Base-by-base conservation (phyloP, 2,888 invertebrate genomes). In the Monopis laevigella region DNA sequence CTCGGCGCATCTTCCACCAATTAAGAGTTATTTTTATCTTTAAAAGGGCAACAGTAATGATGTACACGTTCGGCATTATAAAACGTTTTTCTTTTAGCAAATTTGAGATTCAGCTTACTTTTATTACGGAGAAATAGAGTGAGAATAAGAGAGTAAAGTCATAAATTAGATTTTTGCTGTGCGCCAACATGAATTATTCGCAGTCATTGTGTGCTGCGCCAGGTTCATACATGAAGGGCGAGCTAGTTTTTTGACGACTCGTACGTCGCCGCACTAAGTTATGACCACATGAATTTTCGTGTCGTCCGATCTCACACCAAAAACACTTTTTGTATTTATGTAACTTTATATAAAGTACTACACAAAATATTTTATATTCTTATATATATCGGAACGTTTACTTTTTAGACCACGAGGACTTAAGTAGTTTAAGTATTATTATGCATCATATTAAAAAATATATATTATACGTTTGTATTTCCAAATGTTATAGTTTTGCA, bases 221-320 rank as follows among this genome's bases (percentile, higher is more conserved):
- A 78, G 78, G 78, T 78, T 81, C 80, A 81, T 77, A 80, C 80
- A 77, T 81, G 77, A 81, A 80, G 73, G 69, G 69, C 63, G 67
- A 72, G 69, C 73, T 78, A 75, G 71, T 73, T 77, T 77, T 77
- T 69, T 65, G 58, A 59, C 63, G 54, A 58, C 56, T n/a, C n/a
- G n/a, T n/a, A 54, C 55, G 54, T n/a, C 14, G 16, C 57, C 50
- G 57, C 47, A n/a, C n/a, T n/a, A n/a, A n/a, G n/a, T n/a, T n/a
- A n/a, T n/a, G n/a, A n/a, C n/a, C n/a, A n/a, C n/a, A n/a, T 60
- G 56, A 59, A 64, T 67, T 62, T 62, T 54, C 54, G 52, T 49
- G 51, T 52, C 46, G 48, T 48, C 47, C 53, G 56, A 52, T 52
- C n/a, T n/a, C n/a, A n/a, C n/a, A n/a, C n/a, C n/a, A n/a, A n/a